Conservation (phyloP, 2,113 vertebrate species). For the Neopipo cinnamomea region DNA sequence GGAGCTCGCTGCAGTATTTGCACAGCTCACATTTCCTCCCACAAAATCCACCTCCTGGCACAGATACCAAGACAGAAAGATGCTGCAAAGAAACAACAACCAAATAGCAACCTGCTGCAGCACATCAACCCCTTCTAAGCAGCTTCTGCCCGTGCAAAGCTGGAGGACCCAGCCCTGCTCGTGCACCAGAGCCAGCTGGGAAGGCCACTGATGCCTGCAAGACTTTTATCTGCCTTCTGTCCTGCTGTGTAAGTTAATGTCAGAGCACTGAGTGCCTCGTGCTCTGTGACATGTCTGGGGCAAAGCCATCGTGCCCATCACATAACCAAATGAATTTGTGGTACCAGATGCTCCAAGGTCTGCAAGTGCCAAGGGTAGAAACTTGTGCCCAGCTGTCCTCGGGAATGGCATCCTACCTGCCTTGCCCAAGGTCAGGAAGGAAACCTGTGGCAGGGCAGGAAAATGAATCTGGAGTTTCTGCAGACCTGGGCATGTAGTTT, state of each 20-base stretch:
- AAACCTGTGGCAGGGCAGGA: neutral
- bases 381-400: neutral
- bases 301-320: neutral
- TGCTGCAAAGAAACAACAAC: neutral
- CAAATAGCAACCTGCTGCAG: neutral
- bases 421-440: neutral
- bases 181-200: neutral
- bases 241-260: neutral
- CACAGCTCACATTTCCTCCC: conserved; percentile 16
- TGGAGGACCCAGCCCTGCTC: neutral
- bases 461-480: neutral
- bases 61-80: neutral
- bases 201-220: neutral
- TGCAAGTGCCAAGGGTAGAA: neutral
- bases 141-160: neutral
- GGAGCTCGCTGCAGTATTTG: conserved; percentile 22
- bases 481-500: rapidly evolving
- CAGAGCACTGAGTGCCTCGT: neutral
- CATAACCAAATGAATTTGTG: rapidly evolving
- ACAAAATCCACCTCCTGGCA: neutral
- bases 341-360: neutral
- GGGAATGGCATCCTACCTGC: neutral
- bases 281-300: neutral
- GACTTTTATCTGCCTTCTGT: neutral
- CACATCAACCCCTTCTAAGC: neutral